phyloP scores from a whole-genome alignment of 2,113 vertebrate genomes.

The Mellivora capensis region DNA sequence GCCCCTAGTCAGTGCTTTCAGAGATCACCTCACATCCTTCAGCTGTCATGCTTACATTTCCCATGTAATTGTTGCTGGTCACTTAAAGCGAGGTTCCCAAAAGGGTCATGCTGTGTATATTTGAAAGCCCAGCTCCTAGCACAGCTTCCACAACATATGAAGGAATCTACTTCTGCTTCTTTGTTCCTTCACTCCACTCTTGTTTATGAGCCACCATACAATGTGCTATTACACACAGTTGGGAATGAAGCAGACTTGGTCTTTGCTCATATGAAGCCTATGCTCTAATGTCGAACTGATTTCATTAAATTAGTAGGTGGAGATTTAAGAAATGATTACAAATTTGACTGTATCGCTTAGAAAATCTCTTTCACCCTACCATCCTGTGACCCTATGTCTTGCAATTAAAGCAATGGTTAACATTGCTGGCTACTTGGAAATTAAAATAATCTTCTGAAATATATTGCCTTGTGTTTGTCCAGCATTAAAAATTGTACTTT shows the following conservation, averaged over 20 bases:
- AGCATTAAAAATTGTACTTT: not conserved
- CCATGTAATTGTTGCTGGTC: not conserved
- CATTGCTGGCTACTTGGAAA: not conserved
- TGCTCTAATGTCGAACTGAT: not conserved
- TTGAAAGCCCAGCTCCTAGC: not conserved
- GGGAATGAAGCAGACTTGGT: not conserved
- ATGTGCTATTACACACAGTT: not conserved
- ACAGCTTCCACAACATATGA: not conserved
- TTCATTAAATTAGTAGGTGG: not conserved
- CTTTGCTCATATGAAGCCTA: not conserved
- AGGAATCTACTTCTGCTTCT: not conserved
- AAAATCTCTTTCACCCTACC: not conserved
- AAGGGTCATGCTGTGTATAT: not conserved
- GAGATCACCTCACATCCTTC: not conserved
- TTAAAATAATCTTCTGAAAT: constrained; percentile 24
- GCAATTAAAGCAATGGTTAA: not conserved
- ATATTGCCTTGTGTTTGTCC: not conserved
- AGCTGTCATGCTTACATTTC: not conserved
- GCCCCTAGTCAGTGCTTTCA: not conserved
- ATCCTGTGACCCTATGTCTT: not conserved
- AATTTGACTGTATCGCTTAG: not conserved
- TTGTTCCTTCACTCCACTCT: not conserved
- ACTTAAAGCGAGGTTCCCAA: not conserved
- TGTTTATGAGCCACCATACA: not conserved
- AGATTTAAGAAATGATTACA: not conserved